phyloP scores from a whole-genome alignment of 2,113 vertebrate genomes.

The Physeter macrocephalus region DNA sequence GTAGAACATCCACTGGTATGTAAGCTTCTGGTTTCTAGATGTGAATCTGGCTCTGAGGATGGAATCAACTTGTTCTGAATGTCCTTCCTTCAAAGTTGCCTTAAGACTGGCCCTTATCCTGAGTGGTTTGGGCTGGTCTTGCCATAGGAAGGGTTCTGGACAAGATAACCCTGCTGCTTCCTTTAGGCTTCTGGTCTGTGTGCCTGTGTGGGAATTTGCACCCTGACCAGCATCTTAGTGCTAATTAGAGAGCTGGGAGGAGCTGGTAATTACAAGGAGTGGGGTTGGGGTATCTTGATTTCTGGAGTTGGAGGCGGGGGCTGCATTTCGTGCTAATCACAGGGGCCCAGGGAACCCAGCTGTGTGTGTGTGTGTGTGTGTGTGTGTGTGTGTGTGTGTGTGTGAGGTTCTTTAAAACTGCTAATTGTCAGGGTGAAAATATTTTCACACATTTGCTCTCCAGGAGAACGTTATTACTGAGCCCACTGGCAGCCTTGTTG shows the following conservation, averaged over 20 bases:
- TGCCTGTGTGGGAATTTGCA: neutral
- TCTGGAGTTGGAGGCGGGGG: neutral
- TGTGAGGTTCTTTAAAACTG: constrained; percentile 25
- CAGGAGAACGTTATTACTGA: constrained; percentile 25
- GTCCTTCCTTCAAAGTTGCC: neutral
- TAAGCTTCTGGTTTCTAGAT: neutral
- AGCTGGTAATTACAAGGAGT: neutral
- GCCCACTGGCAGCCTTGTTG: constrained; percentile 30
- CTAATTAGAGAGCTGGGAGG: neutral
- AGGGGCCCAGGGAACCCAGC: neutral
- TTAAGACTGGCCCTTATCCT: neutral
- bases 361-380: neutral
- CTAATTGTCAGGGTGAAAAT: constrained; percentile 65
- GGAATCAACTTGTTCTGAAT: neutral
- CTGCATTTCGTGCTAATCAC: neutral
- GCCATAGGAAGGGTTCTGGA: neutral
- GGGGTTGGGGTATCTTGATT: neutral
- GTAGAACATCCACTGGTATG: neutral
- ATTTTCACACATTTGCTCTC: constrained; percentile 62
- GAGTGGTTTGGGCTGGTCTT: neutral
- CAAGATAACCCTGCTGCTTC: neutral
- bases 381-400: neutral
- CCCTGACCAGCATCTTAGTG: neutral
- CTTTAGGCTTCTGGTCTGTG: neutral
- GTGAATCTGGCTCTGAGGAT: neutral